These are phyloP conservation scores for Numenius arquata DNA, from an alignment of 2,113 vertebrate genomes.

Conservation along the genomic window DNA sequence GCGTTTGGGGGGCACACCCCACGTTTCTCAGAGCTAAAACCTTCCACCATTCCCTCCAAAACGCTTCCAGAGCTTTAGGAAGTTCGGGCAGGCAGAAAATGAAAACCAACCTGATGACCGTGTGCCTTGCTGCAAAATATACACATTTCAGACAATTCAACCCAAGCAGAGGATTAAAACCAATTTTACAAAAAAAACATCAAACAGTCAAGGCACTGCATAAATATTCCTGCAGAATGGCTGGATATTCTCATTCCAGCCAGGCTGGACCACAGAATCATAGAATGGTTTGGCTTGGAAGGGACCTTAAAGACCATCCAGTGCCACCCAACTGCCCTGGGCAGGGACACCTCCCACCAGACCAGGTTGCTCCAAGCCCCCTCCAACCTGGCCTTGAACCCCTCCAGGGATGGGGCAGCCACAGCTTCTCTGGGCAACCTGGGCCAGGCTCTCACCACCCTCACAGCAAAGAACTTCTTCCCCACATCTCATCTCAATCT, in stretches of 20 bases:
- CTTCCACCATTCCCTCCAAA: not conserved
- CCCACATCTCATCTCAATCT: too few relatives aligned
- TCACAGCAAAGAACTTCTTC: too few relatives aligned
- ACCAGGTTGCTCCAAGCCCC: too few relatives aligned
- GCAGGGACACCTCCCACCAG: too few relatives aligned
- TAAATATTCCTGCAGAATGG: not conserved
- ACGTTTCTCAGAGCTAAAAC: not conserved
- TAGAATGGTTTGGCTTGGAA: too few relatives aligned
- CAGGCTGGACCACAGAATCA: too few relatives aligned
- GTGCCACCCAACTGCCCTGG: too few relatives aligned
- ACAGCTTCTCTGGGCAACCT: too few relatives aligned
- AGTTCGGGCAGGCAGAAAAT: not conserved
- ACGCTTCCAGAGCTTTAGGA: not conserved
- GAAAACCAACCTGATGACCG: rapidly evolving
- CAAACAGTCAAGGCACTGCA: not conserved
- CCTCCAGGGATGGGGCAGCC: too few relatives aligned
- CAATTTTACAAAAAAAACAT: rapidly evolving
- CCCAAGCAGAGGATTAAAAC: not conserved
- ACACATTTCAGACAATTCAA: not conserved
- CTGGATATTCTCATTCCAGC: not conserved
- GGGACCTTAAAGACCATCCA: too few relatives aligned
- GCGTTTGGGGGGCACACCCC: rapidly evolving
- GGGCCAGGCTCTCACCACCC: too few relatives aligned
- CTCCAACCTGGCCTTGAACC: too few relatives aligned
- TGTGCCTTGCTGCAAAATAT: not conserved